phyloP scores from a whole-genome alignment of 2,888 invertebrate genomes.

The Plagiodera versicolora region DNA sequence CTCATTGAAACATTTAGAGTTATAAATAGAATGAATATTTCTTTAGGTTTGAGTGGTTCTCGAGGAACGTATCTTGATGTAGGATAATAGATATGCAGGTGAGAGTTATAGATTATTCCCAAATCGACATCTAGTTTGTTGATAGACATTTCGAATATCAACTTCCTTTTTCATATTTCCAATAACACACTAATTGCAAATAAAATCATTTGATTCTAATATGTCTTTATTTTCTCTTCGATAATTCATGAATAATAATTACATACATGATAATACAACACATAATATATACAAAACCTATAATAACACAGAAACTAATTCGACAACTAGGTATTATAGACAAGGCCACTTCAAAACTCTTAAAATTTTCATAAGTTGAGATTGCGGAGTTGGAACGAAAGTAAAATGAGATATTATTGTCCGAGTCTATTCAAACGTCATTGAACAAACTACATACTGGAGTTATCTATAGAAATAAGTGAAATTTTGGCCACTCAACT shows the following conservation, averaged over 20 bases:
- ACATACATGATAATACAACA: constrained; percentile 45
- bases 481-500: constrained; percentile 24
- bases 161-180: no score
- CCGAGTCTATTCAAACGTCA: constrained; percentile 28
- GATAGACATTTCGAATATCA: no score
- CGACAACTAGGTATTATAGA: constrained; percentile 39
- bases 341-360: constrained; percentile 45
- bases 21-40: no score
- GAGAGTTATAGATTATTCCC: no score
- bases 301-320: constrained; percentile 39
- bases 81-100: no score
- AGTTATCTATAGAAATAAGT: constrained; percentile 5
- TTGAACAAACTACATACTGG: constrained; percentile 10
- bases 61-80: no score
- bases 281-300: constrained; percentile 44
- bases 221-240: constrained; percentile 32
- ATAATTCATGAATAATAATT: constrained; percentile 44
- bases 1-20: no score
- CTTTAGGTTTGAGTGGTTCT: no score
- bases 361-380: constrained; percentile 23
- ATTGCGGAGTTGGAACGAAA: constrained; percentile 18
- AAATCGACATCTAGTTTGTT: no score
- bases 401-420: constrained; percentile 31
- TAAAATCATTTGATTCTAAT: constrained; percentile 12
- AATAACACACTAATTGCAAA: constrained; percentile 4